Evolutionary conservation across 2,113 vertebrate genomes (phyloP).

Genomic region (Aepyceros melampus): DNA sequence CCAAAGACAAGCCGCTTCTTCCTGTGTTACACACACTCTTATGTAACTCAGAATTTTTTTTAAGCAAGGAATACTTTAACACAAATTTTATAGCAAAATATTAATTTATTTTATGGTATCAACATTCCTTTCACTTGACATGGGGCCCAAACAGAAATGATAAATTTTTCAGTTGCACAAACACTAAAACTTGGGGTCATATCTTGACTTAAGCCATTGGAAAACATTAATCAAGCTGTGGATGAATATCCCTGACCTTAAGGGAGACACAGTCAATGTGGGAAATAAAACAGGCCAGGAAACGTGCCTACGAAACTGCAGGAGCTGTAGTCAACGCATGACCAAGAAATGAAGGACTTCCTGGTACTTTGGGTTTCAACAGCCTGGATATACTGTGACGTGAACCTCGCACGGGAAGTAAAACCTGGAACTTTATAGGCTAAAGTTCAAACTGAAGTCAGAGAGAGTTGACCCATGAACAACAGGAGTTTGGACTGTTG

Average conservation of each 20-base stretch:
- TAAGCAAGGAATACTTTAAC: background rate
- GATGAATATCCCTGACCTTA: background rate
- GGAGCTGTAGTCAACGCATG: background rate
- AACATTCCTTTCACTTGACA: background rate
- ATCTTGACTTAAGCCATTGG: background rate
- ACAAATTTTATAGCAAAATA: background rate
- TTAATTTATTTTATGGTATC: background rate
- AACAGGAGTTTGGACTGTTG: background rate
- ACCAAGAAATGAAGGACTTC: background rate
- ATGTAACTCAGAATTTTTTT: background rate
- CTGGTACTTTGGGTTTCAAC: background rate
- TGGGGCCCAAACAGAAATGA: background rate
- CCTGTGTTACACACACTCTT: background rate
- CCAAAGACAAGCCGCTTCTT: background rate
- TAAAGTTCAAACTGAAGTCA: background rate
- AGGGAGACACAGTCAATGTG: background rate
- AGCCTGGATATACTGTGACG: background rate
- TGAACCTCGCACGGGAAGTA: background rate
- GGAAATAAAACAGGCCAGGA: background rate
- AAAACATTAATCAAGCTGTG: background rate
- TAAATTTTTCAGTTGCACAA: background rate
- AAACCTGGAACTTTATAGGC: background rate
- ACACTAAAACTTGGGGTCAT: background rate
- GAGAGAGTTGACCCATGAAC: background rate
- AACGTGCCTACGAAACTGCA: background rate